phyloP scores from a whole-genome alignment of 2,113 vertebrate species.

The Ptyas mucosa region DNA sequence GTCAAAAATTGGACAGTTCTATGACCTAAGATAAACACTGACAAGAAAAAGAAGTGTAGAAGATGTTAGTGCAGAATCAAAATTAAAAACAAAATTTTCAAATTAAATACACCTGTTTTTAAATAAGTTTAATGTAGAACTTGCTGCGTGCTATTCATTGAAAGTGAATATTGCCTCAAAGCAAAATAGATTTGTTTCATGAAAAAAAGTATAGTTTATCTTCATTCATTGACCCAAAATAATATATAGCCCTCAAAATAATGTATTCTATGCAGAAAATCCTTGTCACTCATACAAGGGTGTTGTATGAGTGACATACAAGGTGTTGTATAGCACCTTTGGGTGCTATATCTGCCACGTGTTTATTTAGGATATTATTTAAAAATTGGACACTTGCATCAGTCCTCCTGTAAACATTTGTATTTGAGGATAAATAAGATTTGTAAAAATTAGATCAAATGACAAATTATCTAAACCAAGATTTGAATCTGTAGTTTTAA shows the following conservation, averaged over 20 bases:
- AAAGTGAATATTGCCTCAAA: neutral
- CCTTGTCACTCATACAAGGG: neutral
- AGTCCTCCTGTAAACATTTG: neutral
- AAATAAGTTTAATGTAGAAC: slow-evolving; percentile 5
- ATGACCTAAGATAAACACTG: neutral
- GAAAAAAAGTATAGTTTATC: neutral
- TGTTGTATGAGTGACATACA: too few species aligned
- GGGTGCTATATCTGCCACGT: neutral
- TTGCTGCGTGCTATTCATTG: neutral
- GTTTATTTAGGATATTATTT: neutral
- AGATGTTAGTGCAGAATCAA: slow-evolving; percentile 14
- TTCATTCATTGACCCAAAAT: neutral
- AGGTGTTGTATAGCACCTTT: too few species aligned
- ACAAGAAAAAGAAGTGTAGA: neutral
- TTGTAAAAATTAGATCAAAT: slow-evolving; percentile 21
- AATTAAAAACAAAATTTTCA: slow-evolving; percentile 4
- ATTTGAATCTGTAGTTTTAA: slow-evolving; percentile 29
- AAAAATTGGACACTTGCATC: neutral
- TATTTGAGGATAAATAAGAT: neutral
- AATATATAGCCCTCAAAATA: neutral
- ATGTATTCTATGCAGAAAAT: neutral
- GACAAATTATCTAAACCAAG: slow-evolving; percentile 7
- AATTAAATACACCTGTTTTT: slow-evolving; percentile 28
- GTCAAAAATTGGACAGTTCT: neutral
- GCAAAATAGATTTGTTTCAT: neutral